Percentiles rank a stretch among this genome's conserved stretches.
phyloP scores from a whole-genome alignment of 2,888 invertebrate species.

The Endomychus coccineus region DNA sequence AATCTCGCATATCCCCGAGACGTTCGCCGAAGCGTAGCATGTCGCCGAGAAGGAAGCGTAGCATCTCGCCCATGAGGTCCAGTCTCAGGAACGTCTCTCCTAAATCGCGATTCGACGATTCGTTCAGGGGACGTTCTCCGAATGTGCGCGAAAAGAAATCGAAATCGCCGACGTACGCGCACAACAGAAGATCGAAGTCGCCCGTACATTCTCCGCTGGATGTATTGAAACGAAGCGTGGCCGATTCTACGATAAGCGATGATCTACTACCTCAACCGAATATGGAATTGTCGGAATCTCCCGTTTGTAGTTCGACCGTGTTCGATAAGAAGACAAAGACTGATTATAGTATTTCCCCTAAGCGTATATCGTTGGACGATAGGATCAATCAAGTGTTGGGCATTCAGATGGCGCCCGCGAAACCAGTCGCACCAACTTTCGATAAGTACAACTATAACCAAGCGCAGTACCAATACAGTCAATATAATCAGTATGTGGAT shows the following conservation, averaged over 20 bases:
- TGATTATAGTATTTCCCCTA: slow-evolving; percentile 49
- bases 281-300: slow-evolving; percentile 26
- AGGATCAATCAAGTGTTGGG: slow-evolving; percentile 54
- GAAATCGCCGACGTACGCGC: too few species aligned
- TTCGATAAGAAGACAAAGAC: too few species aligned
- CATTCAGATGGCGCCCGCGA: slow-evolving; percentile 17
- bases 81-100: too few species aligned
- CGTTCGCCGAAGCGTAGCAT: too few species aligned
- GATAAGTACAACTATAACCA: slow-evolving; percentile 2
- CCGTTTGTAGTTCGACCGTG: slow-evolving; percentile 9
- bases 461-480: background rate
- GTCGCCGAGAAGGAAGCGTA: slow-evolving; percentile 3
- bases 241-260: slow-evolving; percentile 51
- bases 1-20: slow-evolving; percentile 6
- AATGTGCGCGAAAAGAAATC: too few species aligned
- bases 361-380: slow-evolving; percentile 53
- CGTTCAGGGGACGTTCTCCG: too few species aligned
- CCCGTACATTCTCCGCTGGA: slow-evolving; percentile 38
- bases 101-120: too few species aligned
- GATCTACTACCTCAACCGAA: slow-evolving; percentile 40
- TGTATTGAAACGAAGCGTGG: slow-evolving; percentile 43
- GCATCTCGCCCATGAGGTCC: slow-evolving; percentile 1
- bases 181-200: slow-evolving; percentile 19
- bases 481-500: slow-evolving; percentile 3
- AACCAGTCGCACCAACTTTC: background rate